These are phyloP conservation scores for Enteromius fasciolatus DNA, from an alignment of 2,797 vertebrate species.

Conservation along the genomic window DNA sequence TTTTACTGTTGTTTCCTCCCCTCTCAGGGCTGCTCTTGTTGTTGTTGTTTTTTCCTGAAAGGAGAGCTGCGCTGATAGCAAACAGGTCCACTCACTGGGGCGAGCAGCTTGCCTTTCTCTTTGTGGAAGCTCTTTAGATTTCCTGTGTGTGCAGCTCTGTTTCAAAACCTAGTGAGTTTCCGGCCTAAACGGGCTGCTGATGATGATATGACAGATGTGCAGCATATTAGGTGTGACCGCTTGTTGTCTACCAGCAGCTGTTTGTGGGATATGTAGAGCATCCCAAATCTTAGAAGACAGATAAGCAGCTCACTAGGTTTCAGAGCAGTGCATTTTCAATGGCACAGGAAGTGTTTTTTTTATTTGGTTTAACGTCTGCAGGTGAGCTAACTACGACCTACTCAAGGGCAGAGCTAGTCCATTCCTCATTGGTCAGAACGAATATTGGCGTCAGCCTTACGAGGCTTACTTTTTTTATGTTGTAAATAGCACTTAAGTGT, in stretches of 20 bases:
- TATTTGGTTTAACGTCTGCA: neutral
- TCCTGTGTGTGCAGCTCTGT: conserved; percentile 3
- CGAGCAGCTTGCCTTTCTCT: neutral
- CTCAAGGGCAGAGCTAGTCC: neutral
- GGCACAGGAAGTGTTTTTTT: neutral
- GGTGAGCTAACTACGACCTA: neutral
- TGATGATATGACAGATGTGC: neutral
- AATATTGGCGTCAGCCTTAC: neutral
- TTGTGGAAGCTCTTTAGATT: neutral
- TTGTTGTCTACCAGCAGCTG: neutral
- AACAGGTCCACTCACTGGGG: neutral
- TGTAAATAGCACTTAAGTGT: conserved; percentile 1
- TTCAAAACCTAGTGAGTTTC: conserved; percentile 2
- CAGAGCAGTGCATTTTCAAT: neutral
- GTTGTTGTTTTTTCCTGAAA: conserved; percentile 9
- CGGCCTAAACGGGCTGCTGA: neutral
- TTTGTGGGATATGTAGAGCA: neutral
- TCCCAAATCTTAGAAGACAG: neutral
- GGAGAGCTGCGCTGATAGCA: neutral
- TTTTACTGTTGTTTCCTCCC: conserved; percentile 8
- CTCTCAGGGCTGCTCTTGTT: conserved; percentile 26
- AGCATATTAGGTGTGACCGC: neutral
- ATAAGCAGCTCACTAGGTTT: conserved; percentile 10
- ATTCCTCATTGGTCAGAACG: neutral
- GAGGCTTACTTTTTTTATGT: conserved; percentile 22